These are phyloP conservation scores for Cryptocheilus praepositus DNA, from an alignment of 2,888 invertebrate species.

Conservation along the genomic window DNA sequence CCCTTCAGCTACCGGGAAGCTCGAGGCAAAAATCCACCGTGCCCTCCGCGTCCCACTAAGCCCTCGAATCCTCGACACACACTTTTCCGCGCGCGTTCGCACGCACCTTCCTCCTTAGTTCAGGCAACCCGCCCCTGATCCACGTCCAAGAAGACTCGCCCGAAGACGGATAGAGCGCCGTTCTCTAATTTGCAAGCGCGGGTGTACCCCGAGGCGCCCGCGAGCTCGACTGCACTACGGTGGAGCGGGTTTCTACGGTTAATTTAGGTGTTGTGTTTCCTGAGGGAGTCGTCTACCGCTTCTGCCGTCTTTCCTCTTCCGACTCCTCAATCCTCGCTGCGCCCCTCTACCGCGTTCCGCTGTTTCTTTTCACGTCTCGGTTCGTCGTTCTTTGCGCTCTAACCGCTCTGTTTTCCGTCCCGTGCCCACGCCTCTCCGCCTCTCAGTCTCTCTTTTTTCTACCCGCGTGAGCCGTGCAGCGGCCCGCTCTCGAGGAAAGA, in stretches of 20 bases:
- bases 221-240: conserved; percentile 16
- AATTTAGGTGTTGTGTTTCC: conserved; percentile 65
- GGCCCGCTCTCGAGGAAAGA: conserved; percentile 17
- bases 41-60: conserved; percentile 15
- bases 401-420: no score
- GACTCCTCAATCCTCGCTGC: conserved; percentile 27
- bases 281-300: conserved; percentile 49
- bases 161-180: conserved; percentile 27
- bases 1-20: conserved; percentile 20
- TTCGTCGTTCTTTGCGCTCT: no score
- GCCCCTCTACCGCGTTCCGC: no score
- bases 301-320: conserved; percentile 24
- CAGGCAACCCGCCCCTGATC: neutral
- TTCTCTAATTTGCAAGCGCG: conserved; percentile 55
- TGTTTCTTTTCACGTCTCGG: no score
- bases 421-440: no score
- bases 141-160: conserved; percentile 17
- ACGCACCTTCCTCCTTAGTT: conserved; percentile 13
- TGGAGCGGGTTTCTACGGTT: conserved; percentile 51
- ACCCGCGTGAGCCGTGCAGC: no score
- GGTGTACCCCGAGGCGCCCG: conserved; percentile 32
- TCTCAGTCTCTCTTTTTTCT: no score
- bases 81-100: neutral
- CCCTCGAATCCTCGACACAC: conserved; percentile 8
- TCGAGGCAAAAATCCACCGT: conserved; percentile 1